Percentiles rank a stretch among this genome's conserved stretches.
Evolutionary conservation across 2,888 invertebrate species (phyloP).

Genomic region (Drosophila mayaguana): DNA sequence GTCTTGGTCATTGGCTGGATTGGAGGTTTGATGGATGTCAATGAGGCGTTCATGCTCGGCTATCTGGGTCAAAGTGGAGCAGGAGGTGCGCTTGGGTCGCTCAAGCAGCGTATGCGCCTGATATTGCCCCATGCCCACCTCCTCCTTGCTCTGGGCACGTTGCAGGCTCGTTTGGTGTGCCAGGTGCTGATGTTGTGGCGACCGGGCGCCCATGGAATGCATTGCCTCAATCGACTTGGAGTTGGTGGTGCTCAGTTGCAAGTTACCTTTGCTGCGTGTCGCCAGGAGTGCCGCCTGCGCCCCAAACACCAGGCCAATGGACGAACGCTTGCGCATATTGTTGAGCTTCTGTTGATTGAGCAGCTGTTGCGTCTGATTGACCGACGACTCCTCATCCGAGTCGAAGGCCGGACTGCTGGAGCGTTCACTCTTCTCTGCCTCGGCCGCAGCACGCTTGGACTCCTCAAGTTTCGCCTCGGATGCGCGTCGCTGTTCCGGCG

Average conservation of each 20-base stretch:
- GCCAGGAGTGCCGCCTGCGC: constrained; percentile 84
- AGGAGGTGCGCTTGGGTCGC: constrained; percentile 87
- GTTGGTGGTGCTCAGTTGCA: constrained; percentile 77
- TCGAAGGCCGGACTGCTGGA: constrained; percentile 97
- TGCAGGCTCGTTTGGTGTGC: constrained; percentile 55
- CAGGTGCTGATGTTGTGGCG: constrained; percentile 52
- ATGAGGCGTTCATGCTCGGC: constrained; percentile 77
- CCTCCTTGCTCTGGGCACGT: constrained; percentile 83
- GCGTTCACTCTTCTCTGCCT: constrained; percentile 91
- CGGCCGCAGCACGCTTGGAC: constrained; percentile 78
- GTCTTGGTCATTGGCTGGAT: constrained; percentile 36
- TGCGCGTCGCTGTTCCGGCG: constrained; percentile 74
- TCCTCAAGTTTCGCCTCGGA: constrained; percentile 77
- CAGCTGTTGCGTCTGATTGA: constrained; percentile 86
- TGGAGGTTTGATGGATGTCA: constrained; percentile 56
- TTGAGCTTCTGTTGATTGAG: constrained; percentile 81
- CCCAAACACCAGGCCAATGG: constrained; percentile 85
- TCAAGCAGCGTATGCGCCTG: constrained; percentile 88
- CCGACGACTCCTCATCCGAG: constrained; percentile 95
- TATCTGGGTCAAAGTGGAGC: constrained; percentile 81
- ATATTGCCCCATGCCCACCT: constrained; percentile 84
- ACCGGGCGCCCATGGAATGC: constrained; percentile 67
- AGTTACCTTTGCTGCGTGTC: constrained; percentile 84
- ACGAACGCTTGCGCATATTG: constrained; percentile 84
- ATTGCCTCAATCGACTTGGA: constrained; percentile 82